Percentiles rank a stretch among this genome's conserved stretches.
Conservation (phyloP, 2,797 vertebrate genomes). For the Girardinus metallicus region DNA sequence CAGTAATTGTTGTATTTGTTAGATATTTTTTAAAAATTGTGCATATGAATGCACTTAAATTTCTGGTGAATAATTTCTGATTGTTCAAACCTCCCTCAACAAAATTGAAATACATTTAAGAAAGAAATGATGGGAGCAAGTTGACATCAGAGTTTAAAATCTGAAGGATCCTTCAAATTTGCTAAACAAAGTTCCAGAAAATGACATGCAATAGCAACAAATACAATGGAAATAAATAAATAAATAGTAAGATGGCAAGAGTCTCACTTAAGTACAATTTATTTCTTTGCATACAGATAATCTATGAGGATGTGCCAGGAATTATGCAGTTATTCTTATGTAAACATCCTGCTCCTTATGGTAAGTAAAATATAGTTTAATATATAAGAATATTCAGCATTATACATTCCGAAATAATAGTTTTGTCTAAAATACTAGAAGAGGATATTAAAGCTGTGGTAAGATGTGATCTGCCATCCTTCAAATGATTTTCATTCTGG, state of each 20-base stretch:
- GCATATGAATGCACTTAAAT: constrained; percentile 6
- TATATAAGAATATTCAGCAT: constrained; percentile 26
- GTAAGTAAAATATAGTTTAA: constrained; percentile 31
- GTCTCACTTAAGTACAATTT: constrained; percentile 24
- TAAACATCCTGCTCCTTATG: constrained; percentile 39
- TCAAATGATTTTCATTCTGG: constrained; percentile 57
- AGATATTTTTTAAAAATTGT: constrained; percentile 5
- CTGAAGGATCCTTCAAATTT: constrained; percentile 36
- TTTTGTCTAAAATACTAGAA: constrained; percentile 29
- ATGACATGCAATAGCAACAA: constrained; percentile 48
- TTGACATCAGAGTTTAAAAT: constrained; percentile 53
- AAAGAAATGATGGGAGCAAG: constrained; percentile 7
- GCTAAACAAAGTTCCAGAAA: constrained; percentile 25
- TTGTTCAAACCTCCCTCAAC: constrained; percentile 25
- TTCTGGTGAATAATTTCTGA: constrained; percentile 36
- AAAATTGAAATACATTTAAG: constrained; percentile 36
- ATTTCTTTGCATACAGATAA: constrained; percentile 41
- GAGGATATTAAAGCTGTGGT: constrained; percentile 19
- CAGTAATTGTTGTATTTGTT: constrained; percentile 11
- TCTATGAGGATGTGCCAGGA: constrained; percentile 29
- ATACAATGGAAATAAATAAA: constrained; percentile 57
- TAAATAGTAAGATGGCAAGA: constrained; percentile 31
- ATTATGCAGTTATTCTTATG: constrained; percentile 33
- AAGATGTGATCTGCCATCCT: constrained; percentile 24
- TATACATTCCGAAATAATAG: constrained; percentile 26